Percentiles rank a stretch among this genome's conserved stretches.
phyloP scores from a whole-genome alignment of 2,113 vertebrate genomes.

The Gymnogyps californianus region DNA sequence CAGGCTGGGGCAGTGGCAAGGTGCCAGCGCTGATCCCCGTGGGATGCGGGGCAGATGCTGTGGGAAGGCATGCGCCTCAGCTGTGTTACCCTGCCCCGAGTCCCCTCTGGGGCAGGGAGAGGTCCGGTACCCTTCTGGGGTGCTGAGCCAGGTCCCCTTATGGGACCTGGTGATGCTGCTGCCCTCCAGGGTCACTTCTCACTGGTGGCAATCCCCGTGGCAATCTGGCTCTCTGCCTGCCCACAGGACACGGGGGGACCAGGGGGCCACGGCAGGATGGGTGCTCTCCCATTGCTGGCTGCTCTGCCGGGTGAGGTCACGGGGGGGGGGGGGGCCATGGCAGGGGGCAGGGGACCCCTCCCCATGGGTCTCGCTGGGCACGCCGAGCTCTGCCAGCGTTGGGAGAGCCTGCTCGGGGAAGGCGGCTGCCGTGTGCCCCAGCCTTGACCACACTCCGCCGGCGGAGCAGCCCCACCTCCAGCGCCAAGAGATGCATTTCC shows the following conservation, averaged over 20 bases:
- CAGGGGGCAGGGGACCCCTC: not conserved
- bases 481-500: conserved; percentile 68
- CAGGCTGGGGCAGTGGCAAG: not conserved
- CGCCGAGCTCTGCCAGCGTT: accelerated
- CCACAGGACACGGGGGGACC: accelerated
- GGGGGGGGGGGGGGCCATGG: not conserved
- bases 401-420: not conserved
- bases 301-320: accelerated
- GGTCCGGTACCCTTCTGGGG: not conserved
- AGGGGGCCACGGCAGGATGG: accelerated
- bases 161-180: not conserved
- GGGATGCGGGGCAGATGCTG: not conserved
- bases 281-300: not conserved
- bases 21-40: not conserved
- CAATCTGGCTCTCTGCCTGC: not conserved
- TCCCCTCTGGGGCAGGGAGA: not conserved
- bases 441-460: conserved; percentile 21
- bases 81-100: accelerated
- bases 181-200: not conserved
- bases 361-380: accelerated
- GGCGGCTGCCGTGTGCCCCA: not conserved
- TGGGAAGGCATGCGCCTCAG: accelerated
- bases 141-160: not conserved
- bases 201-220: not conserved
- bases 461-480: conserved; percentile 68